These are phyloP conservation scores for Meloe dianella DNA, from an alignment of 2,888 invertebrate genomes.

Conservation along the genomic window DNA sequence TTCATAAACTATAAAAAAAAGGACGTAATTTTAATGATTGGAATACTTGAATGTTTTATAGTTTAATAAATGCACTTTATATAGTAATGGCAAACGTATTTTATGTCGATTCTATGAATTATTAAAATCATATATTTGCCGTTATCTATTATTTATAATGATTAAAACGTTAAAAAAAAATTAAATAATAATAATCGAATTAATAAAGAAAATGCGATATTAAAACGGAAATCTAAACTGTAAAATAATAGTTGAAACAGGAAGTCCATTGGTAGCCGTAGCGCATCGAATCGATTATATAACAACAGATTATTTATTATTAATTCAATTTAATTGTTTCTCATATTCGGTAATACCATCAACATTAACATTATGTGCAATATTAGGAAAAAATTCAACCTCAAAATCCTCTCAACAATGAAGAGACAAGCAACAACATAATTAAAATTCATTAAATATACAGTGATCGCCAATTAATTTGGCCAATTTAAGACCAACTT, in stretches of 20 bases:
- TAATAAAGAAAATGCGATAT: not conserved
- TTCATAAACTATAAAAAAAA: not conserved
- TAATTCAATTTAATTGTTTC: conserved; percentile 9
- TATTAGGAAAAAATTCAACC: not conserved
- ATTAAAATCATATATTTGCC: not conserved
- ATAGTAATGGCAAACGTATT: not conserved
- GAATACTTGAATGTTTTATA: not conserved
- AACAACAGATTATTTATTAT: not conserved
- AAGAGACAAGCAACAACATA: not conserved
- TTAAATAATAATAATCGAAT: not conserved
- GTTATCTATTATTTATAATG: not conserved
- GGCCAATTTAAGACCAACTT: too few species aligned
- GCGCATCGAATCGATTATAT: conserved; percentile 5
- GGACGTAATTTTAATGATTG: not conserved
- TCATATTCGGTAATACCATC: conserved; percentile 5
- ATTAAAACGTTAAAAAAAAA: not conserved
- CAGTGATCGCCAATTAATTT: too few species aligned
- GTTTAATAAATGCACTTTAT: not conserved
- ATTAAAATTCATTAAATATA: not conserved
- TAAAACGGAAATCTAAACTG: conserved; percentile 7
- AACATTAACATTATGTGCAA: conserved; percentile 2
- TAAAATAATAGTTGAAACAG: conserved; percentile 11
- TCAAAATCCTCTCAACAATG: not conserved
- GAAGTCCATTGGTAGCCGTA: conserved; percentile 5
- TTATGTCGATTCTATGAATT: not conserved